phyloP scores from a whole-genome alignment of 2,797 vertebrate species.

The Rhynchotus rufescens region DNA sequence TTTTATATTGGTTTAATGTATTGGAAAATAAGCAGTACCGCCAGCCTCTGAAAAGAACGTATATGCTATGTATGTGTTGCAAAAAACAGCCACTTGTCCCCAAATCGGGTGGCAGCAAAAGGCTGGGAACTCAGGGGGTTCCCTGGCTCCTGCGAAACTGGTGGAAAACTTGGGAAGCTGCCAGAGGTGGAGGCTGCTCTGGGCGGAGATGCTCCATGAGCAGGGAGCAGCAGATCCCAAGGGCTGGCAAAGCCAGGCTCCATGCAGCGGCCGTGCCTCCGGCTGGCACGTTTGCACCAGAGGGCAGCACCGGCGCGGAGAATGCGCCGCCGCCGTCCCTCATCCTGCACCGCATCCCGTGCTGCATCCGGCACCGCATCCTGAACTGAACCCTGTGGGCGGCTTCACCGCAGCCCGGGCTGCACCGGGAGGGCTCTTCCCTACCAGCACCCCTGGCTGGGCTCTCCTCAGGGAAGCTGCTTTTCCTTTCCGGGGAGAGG shows the following conservation, averaged over 20 bases:
- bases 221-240: too few species aligned
- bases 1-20: neutral
- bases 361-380: too few species aligned
- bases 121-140: neutral
- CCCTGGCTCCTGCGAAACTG: neutral
- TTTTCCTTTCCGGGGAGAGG: neutral
- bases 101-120: neutral
- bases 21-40: neutral
- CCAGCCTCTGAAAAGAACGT: neutral
- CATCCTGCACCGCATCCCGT: too few species aligned
- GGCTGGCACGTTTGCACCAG: neutral
- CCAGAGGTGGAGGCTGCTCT: too few species aligned
- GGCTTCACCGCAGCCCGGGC: too few species aligned
- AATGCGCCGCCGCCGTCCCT: neutral
- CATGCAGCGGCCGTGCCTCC: neutral
- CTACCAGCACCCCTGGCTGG: neutral
- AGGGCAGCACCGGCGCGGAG: neutral
- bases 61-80: rapidly evolving
- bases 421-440: neutral
- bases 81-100: neutral
- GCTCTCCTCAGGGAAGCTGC: neutral
- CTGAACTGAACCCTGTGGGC: too few species aligned
- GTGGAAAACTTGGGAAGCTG: neutral
- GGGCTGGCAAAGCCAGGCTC: too few species aligned
- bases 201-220: too few species aligned